These are phyloP conservation scores for Sepiola atlantica DNA, from an alignment of 2,888 invertebrate species.

Conservation along the genomic window DNA sequence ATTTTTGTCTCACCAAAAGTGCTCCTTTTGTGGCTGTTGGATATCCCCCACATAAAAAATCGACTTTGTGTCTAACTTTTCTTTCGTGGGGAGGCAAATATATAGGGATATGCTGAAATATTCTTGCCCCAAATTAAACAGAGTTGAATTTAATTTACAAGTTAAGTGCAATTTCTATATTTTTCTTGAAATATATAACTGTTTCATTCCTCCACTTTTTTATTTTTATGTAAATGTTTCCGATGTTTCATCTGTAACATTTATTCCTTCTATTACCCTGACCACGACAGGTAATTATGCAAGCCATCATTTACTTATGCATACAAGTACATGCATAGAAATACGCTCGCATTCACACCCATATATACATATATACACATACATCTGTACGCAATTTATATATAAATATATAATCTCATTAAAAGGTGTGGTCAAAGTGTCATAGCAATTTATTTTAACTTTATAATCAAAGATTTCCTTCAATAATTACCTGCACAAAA, in stretches of 20 bases:
- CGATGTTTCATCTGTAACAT: neutral
- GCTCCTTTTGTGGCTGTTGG: neutral
- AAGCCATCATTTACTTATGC: neutral
- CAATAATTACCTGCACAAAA: neutral
- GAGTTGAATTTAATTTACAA: neutral
- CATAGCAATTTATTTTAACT: neutral
- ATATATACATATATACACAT: neutral
- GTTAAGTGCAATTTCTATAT: neutral
- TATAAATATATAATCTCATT: too few relatives aligned
- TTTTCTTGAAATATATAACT: neutral
- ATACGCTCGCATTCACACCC: too few relatives aligned
- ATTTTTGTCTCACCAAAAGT: too few relatives aligned
- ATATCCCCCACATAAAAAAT: neutral
- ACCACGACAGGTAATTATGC: neutral
- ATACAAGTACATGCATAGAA: too few relatives aligned
- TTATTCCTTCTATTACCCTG: neutral
- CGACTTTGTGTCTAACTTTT: neutral
- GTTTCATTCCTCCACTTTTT: neutral
- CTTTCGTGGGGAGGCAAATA: neutral
- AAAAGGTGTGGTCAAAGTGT: neutral
- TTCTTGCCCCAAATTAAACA: neutral
- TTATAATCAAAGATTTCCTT: neutral
- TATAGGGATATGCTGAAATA: too few relatives aligned
- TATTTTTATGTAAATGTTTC: neutral
- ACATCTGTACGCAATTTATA: too few relatives aligned